phyloP scores from a whole-genome alignment of 2,797 vertebrate genomes.

The Avahi laniger region DNA sequence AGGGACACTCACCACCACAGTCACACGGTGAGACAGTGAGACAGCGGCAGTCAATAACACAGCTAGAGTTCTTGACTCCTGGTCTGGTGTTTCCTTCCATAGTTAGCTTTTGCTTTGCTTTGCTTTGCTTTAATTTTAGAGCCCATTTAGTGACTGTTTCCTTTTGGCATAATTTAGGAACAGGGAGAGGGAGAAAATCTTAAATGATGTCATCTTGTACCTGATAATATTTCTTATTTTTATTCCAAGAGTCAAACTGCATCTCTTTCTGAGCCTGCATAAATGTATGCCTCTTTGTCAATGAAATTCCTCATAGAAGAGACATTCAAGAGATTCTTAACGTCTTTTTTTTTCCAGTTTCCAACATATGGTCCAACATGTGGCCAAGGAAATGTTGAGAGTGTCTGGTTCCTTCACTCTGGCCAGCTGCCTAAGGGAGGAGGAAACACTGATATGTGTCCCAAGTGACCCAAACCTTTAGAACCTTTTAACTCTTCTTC shows the following conservation, averaged over 20 bases:
- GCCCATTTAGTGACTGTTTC: not conserved
- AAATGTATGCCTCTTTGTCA: not conserved
- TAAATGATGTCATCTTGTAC: not conserved
- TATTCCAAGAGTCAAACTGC: not conserved
- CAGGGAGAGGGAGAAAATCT: not conserved
- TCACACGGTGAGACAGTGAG: not conserved
- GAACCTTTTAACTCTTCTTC: slow-evolving; percentile 72
- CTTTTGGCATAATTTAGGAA: not conserved
- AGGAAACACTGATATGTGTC: slow-evolving; percentile 47
- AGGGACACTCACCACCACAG: not conserved
- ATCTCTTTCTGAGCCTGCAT: not conserved
- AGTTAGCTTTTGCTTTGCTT: not conserved
- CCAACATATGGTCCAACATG: slow-evolving; percentile 72
- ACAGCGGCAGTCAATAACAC: not conserved
- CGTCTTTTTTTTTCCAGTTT: slow-evolving; percentile 37
- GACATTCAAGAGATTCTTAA: slow-evolving; percentile 29
- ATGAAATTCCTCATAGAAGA: not conserved
- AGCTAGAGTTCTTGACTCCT: not conserved
- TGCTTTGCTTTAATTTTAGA: slow-evolving; percentile 36
- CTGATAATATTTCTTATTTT: not conserved
- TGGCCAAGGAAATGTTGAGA: slow-evolving; percentile 57
- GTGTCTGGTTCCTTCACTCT: slow-evolving; percentile 54
- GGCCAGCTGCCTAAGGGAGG: slow-evolving; percentile 29
- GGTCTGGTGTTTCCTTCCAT: not conserved
- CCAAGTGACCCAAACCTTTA: slow-evolving; percentile 53